Percentiles rank a stretch among this genome's conserved stretches.
phyloP scores from a whole-genome alignment of 1,140 invertebrate genomes.

The Leguminivora glycinivorella region DNA sequence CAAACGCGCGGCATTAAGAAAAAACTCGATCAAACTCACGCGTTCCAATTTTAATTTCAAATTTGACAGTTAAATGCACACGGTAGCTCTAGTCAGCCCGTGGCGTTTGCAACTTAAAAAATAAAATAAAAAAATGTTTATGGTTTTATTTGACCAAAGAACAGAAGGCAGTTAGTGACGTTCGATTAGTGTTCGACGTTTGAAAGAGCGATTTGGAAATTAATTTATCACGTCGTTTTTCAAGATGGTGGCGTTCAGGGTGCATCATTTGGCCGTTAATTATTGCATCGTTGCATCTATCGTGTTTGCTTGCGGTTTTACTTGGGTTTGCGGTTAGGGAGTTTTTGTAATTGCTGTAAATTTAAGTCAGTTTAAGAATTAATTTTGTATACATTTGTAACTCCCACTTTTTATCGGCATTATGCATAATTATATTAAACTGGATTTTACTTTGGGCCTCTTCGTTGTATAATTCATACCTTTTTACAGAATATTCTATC shows the following conservation, averaged over 20 bases:
- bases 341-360: not conserved
- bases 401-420: too few species aligned
- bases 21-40: constrained; percentile 38
- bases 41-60: constrained; percentile 48
- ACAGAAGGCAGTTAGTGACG: constrained; percentile 44
- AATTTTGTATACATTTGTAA: too few species aligned
- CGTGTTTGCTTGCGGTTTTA: constrained; percentile 41
- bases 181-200: constrained; percentile 48
- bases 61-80: constrained; percentile 46
- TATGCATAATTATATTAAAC: too few species aligned
- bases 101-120: constrained; percentile 8
- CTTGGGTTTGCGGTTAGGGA: constrained; percentile 17
- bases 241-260: constrained; percentile 40
- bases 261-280: constrained; percentile 46
- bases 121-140: constrained; percentile 32
- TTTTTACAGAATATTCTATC: too few species aligned
- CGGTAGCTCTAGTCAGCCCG: constrained; percentile 30
- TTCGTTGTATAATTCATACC: too few species aligned
- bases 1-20: constrained; percentile 36
- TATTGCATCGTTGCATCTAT: constrained; percentile 46
- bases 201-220: constrained; percentile 51
- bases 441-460: too few species aligned
- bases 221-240: constrained; percentile 51
- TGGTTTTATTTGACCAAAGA: constrained; percentile 40
- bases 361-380: not conserved